phyloP scores from a whole-genome alignment of 2,113 vertebrate species.

The Turnix velox region DNA sequence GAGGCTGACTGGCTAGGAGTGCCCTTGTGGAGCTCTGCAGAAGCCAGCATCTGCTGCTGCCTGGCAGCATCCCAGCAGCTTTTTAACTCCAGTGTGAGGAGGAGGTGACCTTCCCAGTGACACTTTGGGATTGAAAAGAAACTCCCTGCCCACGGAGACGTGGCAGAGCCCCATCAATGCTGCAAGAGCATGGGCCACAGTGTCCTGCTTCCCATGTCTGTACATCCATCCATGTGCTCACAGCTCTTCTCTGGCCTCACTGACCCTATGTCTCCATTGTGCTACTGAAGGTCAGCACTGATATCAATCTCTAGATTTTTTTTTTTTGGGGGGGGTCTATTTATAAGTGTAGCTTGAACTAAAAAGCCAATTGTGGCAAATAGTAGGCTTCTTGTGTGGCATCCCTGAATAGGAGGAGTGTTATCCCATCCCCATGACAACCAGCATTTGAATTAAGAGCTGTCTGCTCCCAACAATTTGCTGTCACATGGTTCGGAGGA shows the following conservation, averaged over 20 bases:
- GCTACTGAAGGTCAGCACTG: accelerated
- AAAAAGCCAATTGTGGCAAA: neutral
- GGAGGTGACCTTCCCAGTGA: neutral
- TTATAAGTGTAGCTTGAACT: neutral
- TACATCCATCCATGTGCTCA: accelerated
- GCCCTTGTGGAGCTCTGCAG: neutral
- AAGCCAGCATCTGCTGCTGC: accelerated
- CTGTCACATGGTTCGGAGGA: constrained; percentile 39
- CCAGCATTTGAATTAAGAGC: constrained; percentile 58
- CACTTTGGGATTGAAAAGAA: neutral
- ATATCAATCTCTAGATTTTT: neutral
- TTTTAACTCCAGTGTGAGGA: accelerated
- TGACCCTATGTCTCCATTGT: accelerated
- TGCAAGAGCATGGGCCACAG: accelerated
- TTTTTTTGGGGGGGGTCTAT: neutral
- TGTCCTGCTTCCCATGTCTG: accelerated
- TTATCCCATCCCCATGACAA: constrained; percentile 67
- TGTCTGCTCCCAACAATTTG: constrained; percentile 43
- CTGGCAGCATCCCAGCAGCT: neutral
- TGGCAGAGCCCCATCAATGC: neutral
- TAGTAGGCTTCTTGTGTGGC: constrained; percentile 23
- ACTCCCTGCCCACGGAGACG: accelerated
- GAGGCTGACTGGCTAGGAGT: too few species aligned
- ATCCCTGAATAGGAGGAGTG: constrained; percentile 15
- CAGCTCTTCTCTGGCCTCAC: accelerated